Evolutionary conservation across 2,797 vertebrate genomes (phyloP).

Genomic region (Odontamblyopus lacepedii): DNA sequence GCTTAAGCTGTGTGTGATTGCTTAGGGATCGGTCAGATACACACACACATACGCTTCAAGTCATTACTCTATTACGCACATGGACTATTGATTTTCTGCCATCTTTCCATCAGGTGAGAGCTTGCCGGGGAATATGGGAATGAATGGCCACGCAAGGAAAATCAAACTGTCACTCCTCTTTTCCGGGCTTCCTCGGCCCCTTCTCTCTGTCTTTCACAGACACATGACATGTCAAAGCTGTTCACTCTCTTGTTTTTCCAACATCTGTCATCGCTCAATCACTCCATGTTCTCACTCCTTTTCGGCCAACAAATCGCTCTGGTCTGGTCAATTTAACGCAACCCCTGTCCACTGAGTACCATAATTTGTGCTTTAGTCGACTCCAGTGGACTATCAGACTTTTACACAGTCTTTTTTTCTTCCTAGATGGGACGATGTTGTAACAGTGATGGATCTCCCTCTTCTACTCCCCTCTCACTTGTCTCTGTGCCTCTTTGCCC

Average conservation of each 20-base stretch:
- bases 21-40: slow-evolving; percentile 71
- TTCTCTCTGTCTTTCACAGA: slow-evolving; percentile 69
- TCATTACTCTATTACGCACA: slow-evolving; percentile 86
- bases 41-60: slow-evolving; percentile 67
- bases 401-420: slow-evolving; percentile 1
- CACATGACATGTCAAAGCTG: slow-evolving; percentile 76
- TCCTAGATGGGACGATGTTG: slow-evolving; percentile 18
- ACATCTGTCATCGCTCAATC: slow-evolving; percentile 63
- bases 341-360: slow-evolving; percentile 20
- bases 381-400: slow-evolving; percentile 9
- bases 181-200: slow-evolving; percentile 66
- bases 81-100: slow-evolving; percentile 88
- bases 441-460: slow-evolving; percentile 83
- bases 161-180: slow-evolving; percentile 75
- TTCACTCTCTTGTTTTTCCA: slow-evolving; percentile 64
- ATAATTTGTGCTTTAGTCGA: slow-evolving; percentile 9
- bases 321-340: slow-evolving; percentile 34
- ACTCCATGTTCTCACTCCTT: slow-evolving; percentile 40
- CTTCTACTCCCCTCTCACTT: slow-evolving; percentile 71
- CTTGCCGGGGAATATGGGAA: slow-evolving; percentile 80
- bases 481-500: slow-evolving; percentile 63
- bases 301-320: slow-evolving; percentile 41
- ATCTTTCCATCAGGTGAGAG: slow-evolving; percentile 81
- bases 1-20: slow-evolving; percentile 81
- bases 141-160: slow-evolving; percentile 78